Percentiles rank a stretch among this genome's conserved stretches.
Evolutionary conservation across 2,797 vertebrate species (phyloP).

Genomic region (Enteromius paludinosus): DNA sequence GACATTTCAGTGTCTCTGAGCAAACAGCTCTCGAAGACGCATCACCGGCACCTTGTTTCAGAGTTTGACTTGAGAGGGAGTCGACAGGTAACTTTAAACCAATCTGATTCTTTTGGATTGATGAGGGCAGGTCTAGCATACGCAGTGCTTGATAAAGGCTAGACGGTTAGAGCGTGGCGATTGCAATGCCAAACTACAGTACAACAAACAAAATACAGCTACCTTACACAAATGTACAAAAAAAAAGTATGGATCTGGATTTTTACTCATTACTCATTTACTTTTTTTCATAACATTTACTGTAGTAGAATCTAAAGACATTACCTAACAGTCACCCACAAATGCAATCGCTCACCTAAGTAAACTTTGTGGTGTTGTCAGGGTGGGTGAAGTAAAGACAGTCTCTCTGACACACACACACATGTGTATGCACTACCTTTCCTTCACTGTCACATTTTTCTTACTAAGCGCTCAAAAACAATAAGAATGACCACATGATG

Average conservation of each 20-base stretch:
- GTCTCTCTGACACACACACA: not conserved
- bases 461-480: not conserved
- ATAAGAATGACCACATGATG: slow-evolving; percentile 20
- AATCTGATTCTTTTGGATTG: not conserved
- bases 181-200: not conserved
- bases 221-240: not conserved
- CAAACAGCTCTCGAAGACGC: slow-evolving; percentile 8
- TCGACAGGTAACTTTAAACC: not conserved
- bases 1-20: slow-evolving; percentile 14
- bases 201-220: not conserved
- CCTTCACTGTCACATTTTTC: slow-evolving; percentile 23
- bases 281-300: slow-evolving; percentile 3
- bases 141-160: not conserved
- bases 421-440: not conserved
- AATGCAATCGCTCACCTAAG: slow-evolving; percentile 23
- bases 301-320: slow-evolving; percentile 7
- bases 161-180: not conserved
- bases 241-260: not conserved
- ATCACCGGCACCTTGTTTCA: slow-evolving; percentile 15
- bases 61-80: not conserved
- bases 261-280: too few relatives aligned
- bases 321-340: not conserved
- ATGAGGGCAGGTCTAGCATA: not conserved
- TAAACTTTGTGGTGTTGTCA: slow-evolving; percentile 4
- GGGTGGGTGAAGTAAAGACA: not conserved